These are phyloP conservation scores for Megaptera novaeangliae DNA, from an alignment of 2,113 vertebrate species.

Conservation along the genomic window DNA sequence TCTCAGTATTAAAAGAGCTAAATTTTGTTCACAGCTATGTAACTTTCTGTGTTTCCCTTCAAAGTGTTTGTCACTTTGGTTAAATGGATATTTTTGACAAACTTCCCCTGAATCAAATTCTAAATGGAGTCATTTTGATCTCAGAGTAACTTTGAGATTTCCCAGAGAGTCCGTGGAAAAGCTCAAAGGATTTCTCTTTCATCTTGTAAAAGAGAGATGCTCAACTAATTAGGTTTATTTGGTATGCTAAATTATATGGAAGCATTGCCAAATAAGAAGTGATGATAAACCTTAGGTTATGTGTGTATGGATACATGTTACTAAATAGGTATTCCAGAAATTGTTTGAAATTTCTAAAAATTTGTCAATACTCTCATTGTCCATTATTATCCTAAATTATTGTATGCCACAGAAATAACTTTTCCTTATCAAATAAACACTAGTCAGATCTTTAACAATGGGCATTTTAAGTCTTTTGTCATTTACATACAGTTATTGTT, in stretches of 20 bases:
- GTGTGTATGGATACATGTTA: background rate
- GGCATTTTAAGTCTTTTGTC: background rate
- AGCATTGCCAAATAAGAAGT: background rate
- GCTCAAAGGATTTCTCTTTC: background rate
- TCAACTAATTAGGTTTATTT: background rate
- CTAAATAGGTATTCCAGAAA: background rate
- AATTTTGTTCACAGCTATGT: background rate
- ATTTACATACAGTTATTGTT: background rate
- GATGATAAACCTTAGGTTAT: background rate
- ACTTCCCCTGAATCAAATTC: background rate
- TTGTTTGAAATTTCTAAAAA: background rate
- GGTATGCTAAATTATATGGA: background rate
- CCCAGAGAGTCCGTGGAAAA: background rate
- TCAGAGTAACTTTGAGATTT: background rate
- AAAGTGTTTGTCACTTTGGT: background rate
- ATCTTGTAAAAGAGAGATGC: background rate
- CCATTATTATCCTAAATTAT: background rate
- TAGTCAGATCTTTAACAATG: background rate
- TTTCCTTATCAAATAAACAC: background rate
- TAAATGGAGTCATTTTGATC: background rate
- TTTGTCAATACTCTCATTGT: background rate
- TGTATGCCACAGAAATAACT: background rate
- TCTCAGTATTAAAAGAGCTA: background rate
- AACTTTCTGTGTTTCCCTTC: background rate
- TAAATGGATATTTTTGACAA: background rate